Evolutionary conservation across 2,113 vertebrate species (phyloP).

Genomic region (Dicentrarchus labrax): DNA sequence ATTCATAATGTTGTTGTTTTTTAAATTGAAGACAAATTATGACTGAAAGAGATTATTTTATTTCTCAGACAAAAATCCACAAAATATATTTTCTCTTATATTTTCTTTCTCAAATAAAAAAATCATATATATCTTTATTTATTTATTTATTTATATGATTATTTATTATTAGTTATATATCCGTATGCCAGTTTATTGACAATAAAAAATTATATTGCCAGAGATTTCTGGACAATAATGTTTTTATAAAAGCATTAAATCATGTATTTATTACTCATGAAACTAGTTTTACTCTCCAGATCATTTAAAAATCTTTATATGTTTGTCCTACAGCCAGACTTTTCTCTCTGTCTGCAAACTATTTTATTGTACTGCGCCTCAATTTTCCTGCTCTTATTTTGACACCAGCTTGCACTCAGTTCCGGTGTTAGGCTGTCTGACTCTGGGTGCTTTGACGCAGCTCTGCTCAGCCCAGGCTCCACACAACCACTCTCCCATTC

Average conservation of each 20-base stretch:
- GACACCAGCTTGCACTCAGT: not conserved
- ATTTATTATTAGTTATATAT: too few relatives aligned
- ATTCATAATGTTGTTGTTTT: too few relatives aligned
- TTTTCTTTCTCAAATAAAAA: too few relatives aligned
- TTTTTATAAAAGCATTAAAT: not conserved
- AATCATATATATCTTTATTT: too few relatives aligned
- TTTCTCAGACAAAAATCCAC: too few relatives aligned
- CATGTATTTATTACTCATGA: not conserved
- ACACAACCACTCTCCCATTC: constrained; percentile 54
- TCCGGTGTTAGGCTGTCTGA: constrained; percentile 5
- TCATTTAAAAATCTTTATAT: not conserved
- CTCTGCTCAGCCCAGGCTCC: constrained; percentile 65
- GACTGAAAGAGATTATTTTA: too few relatives aligned
- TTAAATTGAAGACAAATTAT: too few relatives aligned
- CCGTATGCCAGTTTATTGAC: too few relatives aligned
- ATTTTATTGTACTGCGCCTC: not conserved
- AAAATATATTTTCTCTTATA: too few relatives aligned
- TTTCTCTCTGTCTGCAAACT: not conserved
- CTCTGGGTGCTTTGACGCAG: constrained; percentile 37
- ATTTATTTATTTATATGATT: too few relatives aligned
- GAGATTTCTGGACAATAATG: not conserved
- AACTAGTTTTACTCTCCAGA: not conserved
- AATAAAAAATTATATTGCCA: too few relatives aligned
- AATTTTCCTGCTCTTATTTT: constrained; percentile 29
- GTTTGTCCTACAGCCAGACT: not conserved